Evolutionary conservation across 2,797 vertebrate species (phyloP).

Genomic region (Premnoplex brunnescens): DNA sequence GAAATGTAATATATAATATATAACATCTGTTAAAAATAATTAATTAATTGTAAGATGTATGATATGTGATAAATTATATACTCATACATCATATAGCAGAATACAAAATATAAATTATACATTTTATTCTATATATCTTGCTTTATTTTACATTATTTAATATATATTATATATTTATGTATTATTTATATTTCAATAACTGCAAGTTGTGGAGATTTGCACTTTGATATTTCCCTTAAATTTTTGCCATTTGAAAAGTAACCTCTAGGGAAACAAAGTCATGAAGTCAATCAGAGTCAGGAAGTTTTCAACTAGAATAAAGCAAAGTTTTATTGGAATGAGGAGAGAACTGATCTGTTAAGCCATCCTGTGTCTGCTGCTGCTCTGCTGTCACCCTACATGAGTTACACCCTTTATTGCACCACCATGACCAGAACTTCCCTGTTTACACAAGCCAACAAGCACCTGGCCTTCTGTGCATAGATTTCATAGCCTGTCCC

Average conservation of each 20-base stretch:
- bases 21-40: background rate
- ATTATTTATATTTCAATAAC: background rate
- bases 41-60: fast-evolving
- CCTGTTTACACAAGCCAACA: background rate
- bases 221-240: background rate
- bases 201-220: background rate
- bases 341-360: background rate
- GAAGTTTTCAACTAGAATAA: background rate
- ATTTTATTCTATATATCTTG: background rate
- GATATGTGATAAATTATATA: background rate
- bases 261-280: background rate
- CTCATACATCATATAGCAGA: background rate
- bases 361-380: background rate
- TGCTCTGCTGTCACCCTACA: background rate
- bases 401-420: background rate
- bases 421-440: background rate
- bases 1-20: background rate
- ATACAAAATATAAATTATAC: background rate
- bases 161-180: background rate
- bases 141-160: background rate
- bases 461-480: background rate
- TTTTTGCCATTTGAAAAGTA: background rate
- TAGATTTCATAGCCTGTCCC: background rate
- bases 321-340: background rate
- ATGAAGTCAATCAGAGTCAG: background rate